Evolutionary conservation across 1,140 invertebrate species (phyloP).

Genomic region (Cydia splendana): DNA sequence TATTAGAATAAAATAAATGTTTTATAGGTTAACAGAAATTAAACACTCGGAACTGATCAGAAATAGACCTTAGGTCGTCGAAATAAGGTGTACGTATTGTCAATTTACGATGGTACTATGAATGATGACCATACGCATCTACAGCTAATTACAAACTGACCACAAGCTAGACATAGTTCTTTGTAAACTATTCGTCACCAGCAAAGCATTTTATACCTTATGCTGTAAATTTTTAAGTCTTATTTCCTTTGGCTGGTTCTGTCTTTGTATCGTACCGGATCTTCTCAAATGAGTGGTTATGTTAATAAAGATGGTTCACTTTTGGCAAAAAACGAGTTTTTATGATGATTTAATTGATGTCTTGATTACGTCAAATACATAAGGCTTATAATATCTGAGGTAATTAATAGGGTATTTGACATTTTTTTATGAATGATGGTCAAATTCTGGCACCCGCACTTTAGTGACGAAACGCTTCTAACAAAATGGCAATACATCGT

Average conservation of each 20-base stretch:
- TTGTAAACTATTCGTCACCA: background rate
- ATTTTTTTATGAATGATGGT: no score
- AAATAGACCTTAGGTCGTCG: no score
- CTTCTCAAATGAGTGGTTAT: background rate
- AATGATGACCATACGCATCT: background rate
- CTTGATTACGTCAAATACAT: background rate
- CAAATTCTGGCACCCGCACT: no score
- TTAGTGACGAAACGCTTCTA: no score
- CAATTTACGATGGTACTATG: background rate
- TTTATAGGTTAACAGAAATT: background rate
- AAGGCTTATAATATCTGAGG: no score
- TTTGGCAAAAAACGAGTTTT: background rate
- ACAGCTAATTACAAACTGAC: background rate
- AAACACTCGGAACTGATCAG: no score
- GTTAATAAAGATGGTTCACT: slow-evolving; percentile 25
- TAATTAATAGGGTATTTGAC: no score
- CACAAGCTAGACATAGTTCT: background rate
- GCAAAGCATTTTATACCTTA: background rate
- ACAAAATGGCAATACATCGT: no score
- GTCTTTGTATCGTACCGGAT: slow-evolving; percentile 10
- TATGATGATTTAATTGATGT: background rate
- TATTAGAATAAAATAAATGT: background rate
- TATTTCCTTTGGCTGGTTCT: background rate
- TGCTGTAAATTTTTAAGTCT: background rate
- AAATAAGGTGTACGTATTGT: no score